phyloP scores from a whole-genome alignment of 92 coral and sea anemone species.

The Porites cylindrica region DNA sequence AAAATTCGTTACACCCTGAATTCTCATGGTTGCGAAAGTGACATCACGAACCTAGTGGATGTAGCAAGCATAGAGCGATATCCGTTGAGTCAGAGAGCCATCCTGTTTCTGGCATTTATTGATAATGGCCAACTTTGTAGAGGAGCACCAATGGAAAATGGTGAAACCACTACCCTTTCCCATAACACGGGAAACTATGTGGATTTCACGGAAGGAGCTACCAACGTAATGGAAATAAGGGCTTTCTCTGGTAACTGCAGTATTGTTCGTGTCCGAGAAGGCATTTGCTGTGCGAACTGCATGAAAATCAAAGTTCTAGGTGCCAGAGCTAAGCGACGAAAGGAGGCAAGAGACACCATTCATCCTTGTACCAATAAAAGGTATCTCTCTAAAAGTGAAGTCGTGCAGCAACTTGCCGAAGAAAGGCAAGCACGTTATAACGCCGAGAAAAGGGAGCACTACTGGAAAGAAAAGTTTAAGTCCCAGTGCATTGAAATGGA shows the following conservation, averaged over 20 bases:
- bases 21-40: slow-evolving; percentile 47
- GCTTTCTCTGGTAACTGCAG: slow-evolving; percentile 20
- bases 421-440: slow-evolving; percentile 35
- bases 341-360: slow-evolving; percentile 17
- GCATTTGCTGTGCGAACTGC: slow-evolving; percentile 41
- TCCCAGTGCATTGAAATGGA: slow-evolving; percentile 35
- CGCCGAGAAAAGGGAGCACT: slow-evolving; percentile 27
- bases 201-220: not conserved
- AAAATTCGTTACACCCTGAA: slow-evolving; percentile 25
- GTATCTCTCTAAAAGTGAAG: slow-evolving; percentile 33
- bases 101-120: slow-evolving; percentile 18
- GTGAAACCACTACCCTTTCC: slow-evolving; percentile 12
- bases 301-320: not conserved
- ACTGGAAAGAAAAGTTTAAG: slow-evolving; percentile 36
- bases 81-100: slow-evolving; percentile 17
- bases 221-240: slow-evolving; percentile 1
- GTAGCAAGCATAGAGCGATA: slow-evolving; percentile 2
- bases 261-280: slow-evolving; percentile 12
- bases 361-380: slow-evolving; percentile 21
- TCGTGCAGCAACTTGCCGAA: slow-evolving; percentile 27
- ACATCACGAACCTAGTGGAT: slow-evolving; percentile 15
- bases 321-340: not conserved
- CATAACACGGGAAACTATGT: slow-evolving; percentile 7
- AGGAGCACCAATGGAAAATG: slow-evolving; percentile 10
- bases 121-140: slow-evolving; percentile 1